Conservation (phyloP, 2,888 invertebrate genomes). For the Hyles lineata region DNA sequence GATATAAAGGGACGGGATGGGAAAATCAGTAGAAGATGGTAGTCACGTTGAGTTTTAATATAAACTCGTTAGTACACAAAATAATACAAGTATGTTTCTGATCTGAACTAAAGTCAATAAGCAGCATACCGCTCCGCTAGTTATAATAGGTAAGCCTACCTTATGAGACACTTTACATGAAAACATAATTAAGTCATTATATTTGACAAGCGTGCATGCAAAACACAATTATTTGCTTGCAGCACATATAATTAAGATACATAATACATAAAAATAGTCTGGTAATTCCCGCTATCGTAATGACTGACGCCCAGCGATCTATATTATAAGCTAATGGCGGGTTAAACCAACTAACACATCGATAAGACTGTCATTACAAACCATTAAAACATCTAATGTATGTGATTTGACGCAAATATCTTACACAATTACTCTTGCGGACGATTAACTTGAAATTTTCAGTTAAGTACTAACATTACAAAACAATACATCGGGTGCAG, state of each 20-base stretch:
- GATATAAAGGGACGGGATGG: too few species aligned
- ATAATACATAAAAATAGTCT: conserved; percentile 1
- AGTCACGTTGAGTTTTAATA: too few species aligned
- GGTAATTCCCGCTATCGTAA: conserved; percentile 18
- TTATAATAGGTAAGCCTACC: too few species aligned
- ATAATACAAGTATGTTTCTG: too few species aligned
- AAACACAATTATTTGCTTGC: not conserved
- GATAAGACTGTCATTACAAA: conserved; percentile 18
- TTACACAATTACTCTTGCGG: conserved; percentile 21
- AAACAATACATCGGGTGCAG: conserved; percentile 50
- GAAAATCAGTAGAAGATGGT: too few species aligned
- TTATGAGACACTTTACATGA: not conserved
- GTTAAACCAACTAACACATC: conserved; percentile 17
- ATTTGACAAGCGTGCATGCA: not conserved
- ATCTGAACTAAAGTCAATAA: too few species aligned
- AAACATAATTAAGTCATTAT: not conserved
- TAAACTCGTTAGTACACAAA: too few species aligned
- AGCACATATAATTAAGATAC: not conserved
- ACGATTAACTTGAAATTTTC: conserved; percentile 54
- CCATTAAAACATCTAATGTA: conserved; percentile 23
- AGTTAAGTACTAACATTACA: conserved; percentile 51
- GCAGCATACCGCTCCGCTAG: too few species aligned
- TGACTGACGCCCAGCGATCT: conserved; percentile 18
- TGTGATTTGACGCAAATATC: conserved; percentile 23
- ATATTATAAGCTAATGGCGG: conserved; percentile 13